Percentiles rank a stretch among this genome's conserved stretches.
phyloP scores from a whole-genome alignment of 2,113 vertebrate species.

The Cyanoliseus patagonus region DNA sequence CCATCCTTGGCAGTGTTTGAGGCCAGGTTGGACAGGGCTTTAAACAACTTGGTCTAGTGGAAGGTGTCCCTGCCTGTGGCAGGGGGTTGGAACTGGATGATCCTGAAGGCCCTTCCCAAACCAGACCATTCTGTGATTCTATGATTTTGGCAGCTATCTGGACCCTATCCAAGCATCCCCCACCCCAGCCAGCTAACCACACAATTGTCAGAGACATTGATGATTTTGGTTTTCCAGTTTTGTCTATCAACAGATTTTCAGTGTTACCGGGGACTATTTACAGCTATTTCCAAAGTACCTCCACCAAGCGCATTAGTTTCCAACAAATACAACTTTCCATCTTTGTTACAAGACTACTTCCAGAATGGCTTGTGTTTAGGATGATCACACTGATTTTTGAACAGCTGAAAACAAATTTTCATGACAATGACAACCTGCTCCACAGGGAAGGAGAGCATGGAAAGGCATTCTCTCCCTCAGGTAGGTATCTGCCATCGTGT shows the following conservation, averaged over 20 bases:
- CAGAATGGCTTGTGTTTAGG: background rate
- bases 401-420: background rate
- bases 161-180: background rate
- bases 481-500: background rate
- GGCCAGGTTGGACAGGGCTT: background rate
- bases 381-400: accelerated
- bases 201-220: background rate
- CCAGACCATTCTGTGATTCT: background rate
- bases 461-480: background rate
- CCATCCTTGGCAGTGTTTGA: background rate
- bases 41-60: background rate
- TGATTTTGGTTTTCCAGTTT: background rate
- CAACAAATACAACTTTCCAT: background rate
- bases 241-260: background rate
- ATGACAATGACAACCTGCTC: background rate
- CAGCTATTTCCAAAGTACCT: background rate
- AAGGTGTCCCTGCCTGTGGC: background rate
- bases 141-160: background rate
- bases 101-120: background rate
- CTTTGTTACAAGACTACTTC: background rate
- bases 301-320: background rate
- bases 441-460: background rate
- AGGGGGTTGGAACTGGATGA: background rate
- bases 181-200: background rate
- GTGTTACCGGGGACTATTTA: background rate